Base-by-base conservation (phyloP, 2,113 vertebrate species). In the Channa argus region DNA sequence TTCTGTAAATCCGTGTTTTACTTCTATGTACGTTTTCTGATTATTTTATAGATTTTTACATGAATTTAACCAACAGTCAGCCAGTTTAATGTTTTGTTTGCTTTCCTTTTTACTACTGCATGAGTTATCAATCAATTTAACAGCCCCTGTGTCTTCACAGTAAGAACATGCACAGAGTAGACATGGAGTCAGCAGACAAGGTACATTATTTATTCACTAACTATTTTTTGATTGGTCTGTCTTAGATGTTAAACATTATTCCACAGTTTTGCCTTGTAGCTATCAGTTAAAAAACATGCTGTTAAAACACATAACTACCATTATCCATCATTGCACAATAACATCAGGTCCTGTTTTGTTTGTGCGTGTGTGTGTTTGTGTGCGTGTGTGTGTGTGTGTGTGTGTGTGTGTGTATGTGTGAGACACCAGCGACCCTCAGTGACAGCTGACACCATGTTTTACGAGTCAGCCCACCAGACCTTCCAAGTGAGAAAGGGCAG, bases 141-240 rank as follows among this genome's bases (percentile, higher is more conserved):
- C 24, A 24, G 24, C 39, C 6, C 6, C 6, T 41, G 0, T 82
- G 44, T 58, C n/a, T 80, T 78, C 56, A 53, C 86, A 94, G 94
- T 84, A 95, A 95, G 86, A 95, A 95, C 71, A 95, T 94, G 93
- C 94, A 94, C 81, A 89, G 84, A 71, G 91, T 94, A 2, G 93
- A 94, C 84, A 84, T 77, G 59, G 92, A 93, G 68, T 52, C 79
- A 39, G 59, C 60, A 9, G 88, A 87, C 62, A 92, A 91, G 93
- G 94, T 94, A 69, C 3, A 12, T 34, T 46, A 11, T 14, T 52
- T 2, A 39, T 3, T 34, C 8, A 73, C 38, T 67, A 9, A 6
- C 54, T 49, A 10, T 12, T 8, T 47, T n/a, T 46, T 6, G 54
- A 36, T 49, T 6, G 24, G 6, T 0, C 24, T 24, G 24, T 24